Conservation (phyloP, 2,888 invertebrate species). For the Trilocha varians region DNA sequence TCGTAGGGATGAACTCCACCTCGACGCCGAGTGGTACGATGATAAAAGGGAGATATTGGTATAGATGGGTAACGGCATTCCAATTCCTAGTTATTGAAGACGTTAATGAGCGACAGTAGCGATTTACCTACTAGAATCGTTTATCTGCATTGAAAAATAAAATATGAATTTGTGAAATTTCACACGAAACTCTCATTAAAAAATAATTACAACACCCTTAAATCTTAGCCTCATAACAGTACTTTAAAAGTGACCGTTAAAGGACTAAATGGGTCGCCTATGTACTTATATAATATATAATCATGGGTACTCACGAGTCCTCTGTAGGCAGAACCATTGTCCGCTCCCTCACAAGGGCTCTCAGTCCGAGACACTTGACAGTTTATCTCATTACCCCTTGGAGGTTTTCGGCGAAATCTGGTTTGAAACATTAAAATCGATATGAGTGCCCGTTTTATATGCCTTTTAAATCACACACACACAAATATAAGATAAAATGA, state of each 20-base stretch:
- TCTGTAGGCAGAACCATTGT: constrained; percentile 9
- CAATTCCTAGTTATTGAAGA: too few species aligned
- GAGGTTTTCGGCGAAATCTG: background rate
- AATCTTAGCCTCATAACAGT: background rate
- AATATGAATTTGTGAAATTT: too few species aligned
- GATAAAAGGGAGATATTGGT: too few species aligned
- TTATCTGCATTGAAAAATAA: too few species aligned
- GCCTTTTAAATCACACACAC: too few species aligned
- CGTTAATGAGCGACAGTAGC: too few species aligned
- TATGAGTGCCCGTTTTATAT: too few species aligned
- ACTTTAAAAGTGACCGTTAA: background rate
- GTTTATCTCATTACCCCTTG: constrained; percentile 1
- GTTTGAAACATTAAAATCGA: background rate
- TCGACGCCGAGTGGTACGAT: too few species aligned
- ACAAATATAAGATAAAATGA: too few species aligned
- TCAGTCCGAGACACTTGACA: constrained; percentile 3
- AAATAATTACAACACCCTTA: background rate
- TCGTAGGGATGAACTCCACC: too few species aligned
- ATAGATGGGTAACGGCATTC: too few species aligned
- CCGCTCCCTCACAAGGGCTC: constrained; percentile 3
- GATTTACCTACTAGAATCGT: too few species aligned
- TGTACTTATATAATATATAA: background rate
- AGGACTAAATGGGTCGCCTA: background rate
- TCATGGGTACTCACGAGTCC: constrained; percentile 5
- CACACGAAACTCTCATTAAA: background rate